phyloP scores from a whole-genome alignment of 2,113 vertebrate genomes.

The Mystacornis crossleyi region DNA sequence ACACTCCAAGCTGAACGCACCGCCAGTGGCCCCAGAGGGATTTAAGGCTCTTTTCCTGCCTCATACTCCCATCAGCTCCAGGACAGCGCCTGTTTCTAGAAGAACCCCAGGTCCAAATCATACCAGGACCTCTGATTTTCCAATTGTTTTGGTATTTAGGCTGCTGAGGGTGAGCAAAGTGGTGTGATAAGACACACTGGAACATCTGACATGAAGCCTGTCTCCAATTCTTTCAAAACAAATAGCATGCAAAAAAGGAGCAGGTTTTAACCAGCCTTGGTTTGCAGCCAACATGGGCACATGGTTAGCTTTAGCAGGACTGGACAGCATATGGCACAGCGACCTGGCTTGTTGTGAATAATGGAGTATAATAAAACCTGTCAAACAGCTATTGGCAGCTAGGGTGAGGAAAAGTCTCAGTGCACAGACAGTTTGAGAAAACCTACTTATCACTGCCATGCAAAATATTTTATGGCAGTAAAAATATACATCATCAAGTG shows the following conservation, averaged over 20 bases:
- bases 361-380: conserved; percentile 65
- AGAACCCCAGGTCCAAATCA: not conserved
- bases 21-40: not conserved
- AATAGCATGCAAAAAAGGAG: conserved; percentile 34
- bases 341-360: conserved; percentile 66
- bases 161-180: not conserved
- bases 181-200: not conserved
- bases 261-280: conserved; percentile 59
- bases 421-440: conserved; percentile 37
- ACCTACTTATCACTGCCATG: conserved; percentile 20
- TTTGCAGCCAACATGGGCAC: conserved; percentile 53
- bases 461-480: conserved; percentile 10
- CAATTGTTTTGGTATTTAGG: not conserved
- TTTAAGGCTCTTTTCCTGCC: not conserved
- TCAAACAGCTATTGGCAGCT: conserved; percentile 63
- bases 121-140: not conserved
- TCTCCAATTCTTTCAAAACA: conserved; percentile 40
- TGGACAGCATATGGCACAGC: conserved; percentile 65
- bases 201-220: not conserved
- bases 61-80: not conserved
- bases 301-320: conserved; percentile 59
- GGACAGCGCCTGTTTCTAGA: not conserved
- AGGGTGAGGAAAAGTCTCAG: conserved; percentile 25
- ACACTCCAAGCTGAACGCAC: not conserved
- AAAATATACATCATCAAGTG: not conserved